Evolutionary conservation across 2,113 vertebrate genomes (phyloP), one percentile per base, ranked within the genome.

Genomic region (Pluvianellus socialis): DNA sequence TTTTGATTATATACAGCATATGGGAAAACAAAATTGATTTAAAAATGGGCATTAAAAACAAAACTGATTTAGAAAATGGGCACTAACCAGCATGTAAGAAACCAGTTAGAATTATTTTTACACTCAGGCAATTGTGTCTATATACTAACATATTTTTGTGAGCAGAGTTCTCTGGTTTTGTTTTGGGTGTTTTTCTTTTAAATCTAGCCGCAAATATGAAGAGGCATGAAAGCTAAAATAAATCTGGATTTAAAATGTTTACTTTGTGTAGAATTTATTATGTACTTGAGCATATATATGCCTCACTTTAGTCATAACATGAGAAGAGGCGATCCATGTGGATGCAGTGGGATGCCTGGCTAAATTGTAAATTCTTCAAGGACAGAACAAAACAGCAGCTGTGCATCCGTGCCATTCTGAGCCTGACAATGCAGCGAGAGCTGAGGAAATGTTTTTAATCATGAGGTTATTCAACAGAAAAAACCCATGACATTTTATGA

Each of bases 51-150:
- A 73, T 72, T 81, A 55, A 50, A 63, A 86, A 52, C 1, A 58
- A 63, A 82, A 38, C 47, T 1, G 0, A 38, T 66, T 76, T 42
- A 2, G 79, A 74, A 45, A 71, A 35, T 38, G 3, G 12, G 0
- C 27, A 73, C 68, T 81, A 55, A 50, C 21, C 10, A 44, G 11
- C 20, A 44, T 52, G 9, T 50, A 40, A 85, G 35, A 58, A 59
- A 45, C 24, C n/a, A 44, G 10, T 50, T 45, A 65, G 11, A 58
- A 68, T 68, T 49, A 45, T 24, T 79, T 13, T 72, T 72, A 42
- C 28, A 44, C 15, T 66, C 9, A 26, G 18, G 15, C 30, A 80
- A 50, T 8, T 77, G 5, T 72, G 20, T 50, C 45, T 53, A 12
- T 47, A 56, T 47, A 12, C 12, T 44, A 33, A 23, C 28, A 30